Base-by-base conservation (phyloP, 2,113 vertebrate species). In the Phrynosoma platyrhinos region DNA sequence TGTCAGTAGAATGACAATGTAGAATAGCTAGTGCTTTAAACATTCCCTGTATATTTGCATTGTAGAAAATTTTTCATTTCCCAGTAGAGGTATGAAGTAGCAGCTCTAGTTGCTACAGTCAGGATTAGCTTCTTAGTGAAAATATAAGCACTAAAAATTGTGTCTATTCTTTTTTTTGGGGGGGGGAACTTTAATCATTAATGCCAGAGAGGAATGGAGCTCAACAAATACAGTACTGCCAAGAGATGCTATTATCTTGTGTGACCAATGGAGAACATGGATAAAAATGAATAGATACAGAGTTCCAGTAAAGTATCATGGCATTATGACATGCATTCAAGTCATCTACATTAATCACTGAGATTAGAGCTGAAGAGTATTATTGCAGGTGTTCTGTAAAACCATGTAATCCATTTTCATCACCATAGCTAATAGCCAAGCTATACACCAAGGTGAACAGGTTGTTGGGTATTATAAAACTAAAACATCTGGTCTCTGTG, bases 141-240 rank as follows among this genome's bases (percentile, higher is more conserved):
- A n/a, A 27, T 27, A 55, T 52, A 69, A 86, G 16, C 30, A 68
- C 27, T 21, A 52, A 82, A 18, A 83, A 10, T 1, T 23, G 21
- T 32, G 18, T n/a, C 30, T 16, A 23, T 32, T 72, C 47, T 69
- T 2, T 71, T 10, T 30, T 53, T 47, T 72, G 90, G 75, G 90
- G 68, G 30, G 86, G 90, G 89, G 6, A 83, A 66, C 30, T 82
- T 88, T 90, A 32, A 72, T 92, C 88, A 82, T 75, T 72, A 82
- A 92, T n/a, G 82, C 58, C 53, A 87, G 87, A 69, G 47, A 92
- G 82, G 86, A 71, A 53, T 87, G 52, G 25, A 25, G 87, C 88
- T 74, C 74, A 82, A 85, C 32, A 89, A 88, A 92, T 88, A 84
- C 76, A 86, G n/a, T 10, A 23, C n/a, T 40, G 42, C 68, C 83